Conservation (phyloP, 2,113 vertebrate species). For the Toxostoma redivivum region DNA sequence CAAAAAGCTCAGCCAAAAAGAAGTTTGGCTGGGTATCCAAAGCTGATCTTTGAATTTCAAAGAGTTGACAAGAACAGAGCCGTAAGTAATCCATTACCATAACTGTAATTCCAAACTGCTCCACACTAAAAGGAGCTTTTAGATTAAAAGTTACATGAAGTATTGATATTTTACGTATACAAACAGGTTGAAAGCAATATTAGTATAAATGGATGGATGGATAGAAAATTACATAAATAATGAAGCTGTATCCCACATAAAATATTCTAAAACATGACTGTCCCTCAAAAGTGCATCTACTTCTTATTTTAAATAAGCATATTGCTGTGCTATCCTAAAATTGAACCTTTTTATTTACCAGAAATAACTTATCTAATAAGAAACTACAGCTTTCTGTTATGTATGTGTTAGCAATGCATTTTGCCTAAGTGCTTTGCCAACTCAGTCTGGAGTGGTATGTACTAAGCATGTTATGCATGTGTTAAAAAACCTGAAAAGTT, state of each 20-base stretch:
- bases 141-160: neutral
- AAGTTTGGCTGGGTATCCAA: slow-evolving; percentile 45
- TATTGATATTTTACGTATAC: neutral
- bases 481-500: slow-evolving; percentile 8
- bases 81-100: slow-evolving; percentile 21
- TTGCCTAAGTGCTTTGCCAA: slow-evolving; percentile 67
- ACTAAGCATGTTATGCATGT: slow-evolving; percentile 68
- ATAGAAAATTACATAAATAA: neutral
- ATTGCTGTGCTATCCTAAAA: neutral
- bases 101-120: slow-evolving; percentile 5
- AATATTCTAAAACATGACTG: neutral
- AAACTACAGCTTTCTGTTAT: slow-evolving; percentile 44
- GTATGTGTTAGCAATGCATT: slow-evolving; percentile 52
- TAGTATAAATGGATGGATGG: neutral
- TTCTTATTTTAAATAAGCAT: neutral
- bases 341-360: slow-evolving; percentile 30
- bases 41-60: slow-evolving; percentile 53
- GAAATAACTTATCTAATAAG: slow-evolving; percentile 29
- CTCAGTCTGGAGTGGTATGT: slow-evolving; percentile 68
- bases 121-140: neutral
- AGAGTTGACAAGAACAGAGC: slow-evolving; percentile 38
- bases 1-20: slow-evolving; percentile 28
- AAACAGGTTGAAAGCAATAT: neutral
- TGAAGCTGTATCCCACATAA: neutral
- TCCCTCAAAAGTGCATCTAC: neutral